Base-by-base conservation (phyloP, 2,797 vertebrate genomes). In the Acipenser transmontanus region DNA sequence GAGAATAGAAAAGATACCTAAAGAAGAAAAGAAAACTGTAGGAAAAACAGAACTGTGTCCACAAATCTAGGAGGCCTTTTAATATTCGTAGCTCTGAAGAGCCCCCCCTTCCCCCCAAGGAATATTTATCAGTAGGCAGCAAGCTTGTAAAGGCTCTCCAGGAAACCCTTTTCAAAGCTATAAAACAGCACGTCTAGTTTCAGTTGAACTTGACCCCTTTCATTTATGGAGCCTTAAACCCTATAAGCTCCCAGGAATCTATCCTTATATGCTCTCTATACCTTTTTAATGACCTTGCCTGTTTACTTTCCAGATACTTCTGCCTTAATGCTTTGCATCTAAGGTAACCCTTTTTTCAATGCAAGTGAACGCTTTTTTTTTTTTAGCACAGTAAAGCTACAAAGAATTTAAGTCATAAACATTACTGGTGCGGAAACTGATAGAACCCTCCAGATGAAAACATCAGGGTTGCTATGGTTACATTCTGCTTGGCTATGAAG, bases 401-500 rank as follows among this genome's bases (percentile, higher is more conserved):
- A 20, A 61, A 7, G 60, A 61, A 17, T 61, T 61, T 7, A 5
- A 8, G 13, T 61, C 7, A 61, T 34, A 17, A 61, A 34, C 17
- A 3, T n/a, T 17, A 17, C 59, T 60, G 59, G 59, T 12, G 59
- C 59, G 13, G 59, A 60, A 60, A 60, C 59, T 12, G 9, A 61
- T 17, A 34, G 9, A 34, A 12, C 17, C 10, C 60, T 34, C 17
- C 60, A 2, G 60, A 61, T 9, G 47, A 12, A 61, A 61, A 61
- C 60, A 61, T 61, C 52, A 17, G 60, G 17, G 60, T 61, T 34
- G 60, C 17, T 12, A 61, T 0, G 60, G 60, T 61, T 47, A 61
- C 47, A 12, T 34, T 61, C 47, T 20, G 14, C 60, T 47, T 9
- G 12, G 12, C 14, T 10, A 20, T 14, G 47, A 61, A 47, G 60